These are phyloP conservation scores for Danio choprae DNA, from an alignment of 2,797 vertebrate genomes.

Conservation along the genomic window DNA sequence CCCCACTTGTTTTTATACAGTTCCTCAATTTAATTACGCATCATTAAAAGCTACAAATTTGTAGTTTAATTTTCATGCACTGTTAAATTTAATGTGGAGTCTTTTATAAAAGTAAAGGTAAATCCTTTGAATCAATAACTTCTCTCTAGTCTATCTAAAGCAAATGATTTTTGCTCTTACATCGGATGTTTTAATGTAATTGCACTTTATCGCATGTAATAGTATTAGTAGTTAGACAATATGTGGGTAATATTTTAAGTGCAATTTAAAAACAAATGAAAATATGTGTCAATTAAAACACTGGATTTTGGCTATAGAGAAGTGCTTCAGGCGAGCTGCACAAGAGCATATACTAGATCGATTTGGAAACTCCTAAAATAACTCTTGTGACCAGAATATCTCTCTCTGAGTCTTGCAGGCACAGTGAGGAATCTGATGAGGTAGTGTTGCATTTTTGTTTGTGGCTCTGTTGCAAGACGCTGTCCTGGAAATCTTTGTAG, in stretches of 20 bases:
- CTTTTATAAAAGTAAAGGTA: constrained; percentile 79
- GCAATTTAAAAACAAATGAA: not conserved
- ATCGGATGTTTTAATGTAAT: constrained; percentile 57
- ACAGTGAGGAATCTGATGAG: constrained; percentile 78
- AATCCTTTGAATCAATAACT: constrained; percentile 86
- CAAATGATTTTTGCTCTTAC: constrained; percentile 65
- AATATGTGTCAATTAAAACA: not conserved
- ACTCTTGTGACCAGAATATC: constrained; percentile 47
- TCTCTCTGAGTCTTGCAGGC: constrained; percentile 63
- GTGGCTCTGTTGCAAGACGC: constrained; percentile 67
- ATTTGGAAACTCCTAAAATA: constrained; percentile 47
- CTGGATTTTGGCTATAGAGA: not conserved
- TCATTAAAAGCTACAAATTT: constrained; percentile 83
- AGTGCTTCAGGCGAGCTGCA: constrained; percentile 17
- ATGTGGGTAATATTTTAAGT: not conserved
- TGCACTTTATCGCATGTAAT: too few species aligned
- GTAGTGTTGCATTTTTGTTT: constrained; percentile 79
- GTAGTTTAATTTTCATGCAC: constrained; percentile 80
- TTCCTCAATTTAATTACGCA: constrained; percentile 83
- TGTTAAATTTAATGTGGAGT: constrained; percentile 78
- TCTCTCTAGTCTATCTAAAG: constrained; percentile 74
- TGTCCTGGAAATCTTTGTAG: constrained; percentile 66
- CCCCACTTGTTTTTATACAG: constrained; percentile 77
- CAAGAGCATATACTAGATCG: constrained; percentile 29
- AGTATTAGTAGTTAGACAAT: not conserved